Conservation (phyloP, 2,113 vertebrate species). For the Gallinago jamesoni region DNA sequence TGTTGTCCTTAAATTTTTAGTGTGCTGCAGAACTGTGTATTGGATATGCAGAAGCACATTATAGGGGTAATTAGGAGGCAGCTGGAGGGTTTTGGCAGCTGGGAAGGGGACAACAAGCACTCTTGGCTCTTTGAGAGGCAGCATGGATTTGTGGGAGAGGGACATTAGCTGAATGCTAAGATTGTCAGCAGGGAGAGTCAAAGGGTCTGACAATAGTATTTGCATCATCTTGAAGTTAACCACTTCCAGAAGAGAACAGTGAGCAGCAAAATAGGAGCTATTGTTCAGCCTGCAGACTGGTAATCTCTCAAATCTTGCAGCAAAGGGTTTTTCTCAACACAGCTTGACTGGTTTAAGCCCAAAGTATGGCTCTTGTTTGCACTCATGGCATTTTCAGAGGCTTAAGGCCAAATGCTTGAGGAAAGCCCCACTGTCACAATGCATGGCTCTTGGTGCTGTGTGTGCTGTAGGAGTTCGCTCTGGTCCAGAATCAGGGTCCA, state of each 20-base stretch:
- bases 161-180: slow-evolving; percentile 47
- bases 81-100: slow-evolving; percentile 59
- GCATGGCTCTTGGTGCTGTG: neutral
- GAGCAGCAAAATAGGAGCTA: neutral
- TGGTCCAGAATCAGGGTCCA: neutral
- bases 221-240: slow-evolving; percentile 48
- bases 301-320: neutral
- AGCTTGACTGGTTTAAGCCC: neutral
- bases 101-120: slow-evolving; percentile 39
- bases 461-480: neutral
- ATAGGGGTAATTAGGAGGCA: slow-evolving; percentile 48
- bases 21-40: neutral
- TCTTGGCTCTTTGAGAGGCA: slow-evolving; percentile 47
- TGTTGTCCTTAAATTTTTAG: slow-evolving; percentile 24
- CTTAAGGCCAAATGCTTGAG: neutral
- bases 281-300: neutral
- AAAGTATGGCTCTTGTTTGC: neutral
- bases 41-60: slow-evolving; percentile 25
- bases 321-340: neutral
- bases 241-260: slow-evolving; percentile 35
- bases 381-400: neutral
- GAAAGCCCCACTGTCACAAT: neutral
- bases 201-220: slow-evolving; percentile 11
- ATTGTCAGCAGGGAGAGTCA: slow-evolving; percentile 24
- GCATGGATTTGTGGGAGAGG: slow-evolving; percentile 26